Percentiles rank a stretch among this genome's conserved stretches.
Evolutionary conservation across 2,888 invertebrate genomes (phyloP).

Genomic region (Coleophora deauratella): DNA sequence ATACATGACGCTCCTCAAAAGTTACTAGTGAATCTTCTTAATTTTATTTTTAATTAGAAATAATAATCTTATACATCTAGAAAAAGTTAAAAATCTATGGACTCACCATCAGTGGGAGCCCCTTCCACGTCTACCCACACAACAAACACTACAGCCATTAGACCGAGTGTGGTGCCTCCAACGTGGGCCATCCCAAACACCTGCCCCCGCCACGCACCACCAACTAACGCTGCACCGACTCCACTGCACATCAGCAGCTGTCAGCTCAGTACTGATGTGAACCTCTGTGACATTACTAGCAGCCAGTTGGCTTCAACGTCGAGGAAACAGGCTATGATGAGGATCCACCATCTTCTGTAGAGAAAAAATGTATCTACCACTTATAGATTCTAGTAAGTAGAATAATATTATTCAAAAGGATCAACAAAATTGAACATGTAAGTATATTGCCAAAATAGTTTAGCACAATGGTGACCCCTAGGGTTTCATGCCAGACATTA

Average conservation of each 20-base stretch:
- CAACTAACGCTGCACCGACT: constrained; percentile 87
- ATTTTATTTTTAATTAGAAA: no score
- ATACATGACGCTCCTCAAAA: no score
- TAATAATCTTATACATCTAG: no score
- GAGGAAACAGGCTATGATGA: constrained; percentile 82
- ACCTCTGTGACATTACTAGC: constrained; percentile 83
- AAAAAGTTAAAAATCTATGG: neutral
- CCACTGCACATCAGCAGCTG: constrained; percentile 90
- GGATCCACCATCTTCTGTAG: constrained; percentile 77
- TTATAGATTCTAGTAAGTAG: neutral
- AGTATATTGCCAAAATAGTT: no score
- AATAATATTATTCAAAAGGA: no score
- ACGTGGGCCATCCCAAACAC: constrained; percentile 84
- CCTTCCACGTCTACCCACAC: constrained; percentile 88
- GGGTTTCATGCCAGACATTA: no score
- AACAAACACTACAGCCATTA: constrained; percentile 87
- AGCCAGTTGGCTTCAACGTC: constrained; percentile 92
- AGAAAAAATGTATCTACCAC: neutral
- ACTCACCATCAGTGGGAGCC: constrained; percentile 75
- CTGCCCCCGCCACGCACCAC: constrained; percentile 84
- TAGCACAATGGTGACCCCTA: no score
- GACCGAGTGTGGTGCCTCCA: constrained; percentile 84
- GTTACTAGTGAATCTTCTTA: no score
- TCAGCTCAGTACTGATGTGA: constrained; percentile 71
- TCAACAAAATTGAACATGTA: no score